Base-by-base conservation (phyloP, 2,888 invertebrate genomes). In the Baccha elongata region DNA sequence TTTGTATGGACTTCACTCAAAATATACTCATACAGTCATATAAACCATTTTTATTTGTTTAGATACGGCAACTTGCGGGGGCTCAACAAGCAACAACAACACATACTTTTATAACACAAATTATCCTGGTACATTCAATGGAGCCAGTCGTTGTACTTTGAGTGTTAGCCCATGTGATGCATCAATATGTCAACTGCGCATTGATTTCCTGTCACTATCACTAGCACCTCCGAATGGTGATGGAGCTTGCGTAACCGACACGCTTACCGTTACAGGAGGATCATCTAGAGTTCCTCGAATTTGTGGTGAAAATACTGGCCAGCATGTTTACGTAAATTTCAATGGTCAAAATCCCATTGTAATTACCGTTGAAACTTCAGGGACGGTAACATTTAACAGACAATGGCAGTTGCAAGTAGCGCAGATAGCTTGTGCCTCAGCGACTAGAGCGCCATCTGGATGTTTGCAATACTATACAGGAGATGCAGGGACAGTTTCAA, bases 71-170 rank as follows among this genome's bases (percentile, higher is more conserved):
- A 92, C 94, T 0, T 97, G 97, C 86, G 96, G 96, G 1, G 90
- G 92, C 0, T 92, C 93, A 0, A 94, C 95, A 0, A 92, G 93
- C 55, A 93, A 94, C 58, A 97, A 97, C 89, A 96, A 96, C 87
- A 96, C 97, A 0, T 96, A 97, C 88, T 97, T 97, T 89, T 93
- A 93, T 10, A 97, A 95, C 88, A 94, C 94, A 0, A 93, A 93
- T 1, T 96, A 94, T 90, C 96, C 96, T 0, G 92, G 93, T 0
- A 92, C 94, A 0, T 94, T 93, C 87, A 90, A 93, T 0, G 95
- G 94, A 0, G 95, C 94, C 0, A 87, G 86, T 26, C 92, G 93
- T 1, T 97, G 97, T 88, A 92, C 93, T 2, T 93, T 96, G 86
- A 93, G 94, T 8, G 93, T 97, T 1, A 92, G 93, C 85, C 93